phyloP scores from a whole-genome alignment of 1,140 invertebrate genomes.

The Drosophila micromelanica region DNA sequence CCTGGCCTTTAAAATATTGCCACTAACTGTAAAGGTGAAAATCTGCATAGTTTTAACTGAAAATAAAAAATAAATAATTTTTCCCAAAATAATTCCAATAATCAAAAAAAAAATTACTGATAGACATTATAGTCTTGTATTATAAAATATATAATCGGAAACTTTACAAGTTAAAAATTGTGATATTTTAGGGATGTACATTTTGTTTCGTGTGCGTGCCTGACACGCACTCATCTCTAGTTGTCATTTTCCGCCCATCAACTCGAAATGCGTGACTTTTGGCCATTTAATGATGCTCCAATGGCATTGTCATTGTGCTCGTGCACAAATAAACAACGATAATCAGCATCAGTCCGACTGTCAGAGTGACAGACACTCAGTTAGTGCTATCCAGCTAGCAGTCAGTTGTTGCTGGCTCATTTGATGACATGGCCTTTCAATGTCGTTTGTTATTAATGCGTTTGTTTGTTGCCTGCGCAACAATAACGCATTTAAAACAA shows the following conservation, averaged over 20 bases:
- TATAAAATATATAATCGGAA: too few relatives aligned
- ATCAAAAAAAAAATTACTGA: too few relatives aligned
- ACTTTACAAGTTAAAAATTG: too few relatives aligned
- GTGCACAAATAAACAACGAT: slow-evolving; percentile 77
- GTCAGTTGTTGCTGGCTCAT: slow-evolving; percentile 60
- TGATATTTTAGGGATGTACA: neutral
- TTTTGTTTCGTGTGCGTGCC: neutral
- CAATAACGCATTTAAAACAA: slow-evolving; percentile 82
- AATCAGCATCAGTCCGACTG: slow-evolving; percentile 54
- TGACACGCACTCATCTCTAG: slow-evolving; percentile 15
- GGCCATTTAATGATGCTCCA: slow-evolving; percentile 81
- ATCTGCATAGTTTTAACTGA: too few relatives aligned
- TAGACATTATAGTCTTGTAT: too few relatives aligned
- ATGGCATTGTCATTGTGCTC: slow-evolving; percentile 61
- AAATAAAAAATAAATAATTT: too few relatives aligned
- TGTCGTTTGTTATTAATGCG: slow-evolving; percentile 77
- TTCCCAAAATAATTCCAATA: too few relatives aligned
- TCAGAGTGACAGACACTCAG: neutral
- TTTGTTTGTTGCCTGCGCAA: slow-evolving; percentile 58
- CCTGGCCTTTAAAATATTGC: too few relatives aligned
- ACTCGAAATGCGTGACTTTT: slow-evolving; percentile 81
- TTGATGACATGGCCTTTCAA: slow-evolving; percentile 79
- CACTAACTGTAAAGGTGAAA: too few relatives aligned
- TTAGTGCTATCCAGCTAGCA: slow-evolving; percentile 5
- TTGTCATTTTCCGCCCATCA: slow-evolving; percentile 41